Conservation (phyloP, 2,888 invertebrate genomes). For the Carterocephalus palaemon region DNA sequence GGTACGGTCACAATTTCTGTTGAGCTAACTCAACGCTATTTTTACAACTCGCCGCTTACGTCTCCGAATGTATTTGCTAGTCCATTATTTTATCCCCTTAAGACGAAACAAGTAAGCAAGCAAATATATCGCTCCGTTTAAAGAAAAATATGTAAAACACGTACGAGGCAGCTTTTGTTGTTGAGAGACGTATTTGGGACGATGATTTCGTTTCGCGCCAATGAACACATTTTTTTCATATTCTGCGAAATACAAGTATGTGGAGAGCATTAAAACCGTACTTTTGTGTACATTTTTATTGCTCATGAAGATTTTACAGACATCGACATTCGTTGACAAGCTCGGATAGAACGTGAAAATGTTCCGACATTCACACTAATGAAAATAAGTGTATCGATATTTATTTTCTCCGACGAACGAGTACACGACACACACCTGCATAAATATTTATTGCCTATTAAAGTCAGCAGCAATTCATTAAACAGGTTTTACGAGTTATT, state of each 20-base stretch:
- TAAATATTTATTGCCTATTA: slow-evolving; percentile 65
- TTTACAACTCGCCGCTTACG: too few species aligned
- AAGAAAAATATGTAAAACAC: slow-evolving; percentile 68
- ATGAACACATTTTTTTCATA: slow-evolving; percentile 69
- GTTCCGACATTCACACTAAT: slow-evolving; percentile 56
- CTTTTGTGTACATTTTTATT: slow-evolving; percentile 52
- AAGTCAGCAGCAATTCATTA: slow-evolving; percentile 51
- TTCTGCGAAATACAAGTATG: slow-evolving; percentile 56
- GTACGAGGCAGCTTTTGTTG: slow-evolving; percentile 62
- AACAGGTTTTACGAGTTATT: slow-evolving; percentile 55
- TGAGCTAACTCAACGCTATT: too few species aligned
- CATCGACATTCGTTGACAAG: slow-evolving; percentile 53
- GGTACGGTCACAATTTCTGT: too few species aligned
- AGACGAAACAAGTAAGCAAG: slow-evolving; percentile 57
- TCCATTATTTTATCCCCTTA: slow-evolving; percentile 64
- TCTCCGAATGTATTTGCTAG: slow-evolving; percentile 58
- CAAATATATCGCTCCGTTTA: slow-evolving; percentile 60
- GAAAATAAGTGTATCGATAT: slow-evolving; percentile 62
- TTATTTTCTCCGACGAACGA: slow-evolving; percentile 56
- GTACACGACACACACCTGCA: slow-evolving; percentile 47
- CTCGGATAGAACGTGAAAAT: slow-evolving; percentile 54
- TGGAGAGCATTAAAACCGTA: slow-evolving; percentile 62
- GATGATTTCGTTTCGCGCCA: slow-evolving; percentile 68
- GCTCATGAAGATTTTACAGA: slow-evolving; percentile 36
- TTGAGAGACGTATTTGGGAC: slow-evolving; percentile 63